Evolutionary conservation across 2,113 vertebrate genomes (phyloP).

Genomic region (Empidonax traillii): DNA sequence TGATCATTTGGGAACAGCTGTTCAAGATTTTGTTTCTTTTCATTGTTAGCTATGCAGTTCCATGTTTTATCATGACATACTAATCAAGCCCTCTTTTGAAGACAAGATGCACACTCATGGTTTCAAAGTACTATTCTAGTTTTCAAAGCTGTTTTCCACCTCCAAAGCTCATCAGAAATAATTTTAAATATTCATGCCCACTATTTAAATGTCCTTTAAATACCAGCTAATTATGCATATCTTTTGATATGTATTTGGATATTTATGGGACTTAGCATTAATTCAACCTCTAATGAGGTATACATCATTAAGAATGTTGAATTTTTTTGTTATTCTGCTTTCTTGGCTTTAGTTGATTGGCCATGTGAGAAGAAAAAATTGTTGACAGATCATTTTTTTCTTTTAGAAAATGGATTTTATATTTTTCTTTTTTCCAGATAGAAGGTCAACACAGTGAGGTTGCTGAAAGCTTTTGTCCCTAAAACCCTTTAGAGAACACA

Average conservation of each 20-base stretch:
- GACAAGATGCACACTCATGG: background rate
- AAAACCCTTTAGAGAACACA: background rate
- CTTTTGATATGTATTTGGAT: background rate
- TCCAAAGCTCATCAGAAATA: background rate
- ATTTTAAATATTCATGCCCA: background rate
- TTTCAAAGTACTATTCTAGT: background rate
- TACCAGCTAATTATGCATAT: background rate
- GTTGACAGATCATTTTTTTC: rapidly evolving
- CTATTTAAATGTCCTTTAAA: background rate
- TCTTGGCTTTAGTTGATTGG: background rate
- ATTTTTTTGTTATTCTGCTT: background rate
- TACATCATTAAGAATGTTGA: background rate
- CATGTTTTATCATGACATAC: background rate
- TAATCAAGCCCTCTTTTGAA: constrained; percentile 6
- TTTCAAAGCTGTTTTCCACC: background rate
- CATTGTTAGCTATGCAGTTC: background rate
- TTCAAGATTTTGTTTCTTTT: background rate
- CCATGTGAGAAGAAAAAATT: background rate
- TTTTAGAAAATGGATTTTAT: background rate
- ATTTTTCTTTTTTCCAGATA: background rate
- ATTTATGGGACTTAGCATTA: background rate
- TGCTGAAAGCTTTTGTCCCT: background rate
- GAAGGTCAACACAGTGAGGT: background rate
- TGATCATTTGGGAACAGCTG: background rate
- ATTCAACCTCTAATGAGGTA: background rate